These are phyloP conservation scores for Tortrix viridana DNA, from an alignment of 2,888 invertebrate genomes.

Conservation along the genomic window DNA sequence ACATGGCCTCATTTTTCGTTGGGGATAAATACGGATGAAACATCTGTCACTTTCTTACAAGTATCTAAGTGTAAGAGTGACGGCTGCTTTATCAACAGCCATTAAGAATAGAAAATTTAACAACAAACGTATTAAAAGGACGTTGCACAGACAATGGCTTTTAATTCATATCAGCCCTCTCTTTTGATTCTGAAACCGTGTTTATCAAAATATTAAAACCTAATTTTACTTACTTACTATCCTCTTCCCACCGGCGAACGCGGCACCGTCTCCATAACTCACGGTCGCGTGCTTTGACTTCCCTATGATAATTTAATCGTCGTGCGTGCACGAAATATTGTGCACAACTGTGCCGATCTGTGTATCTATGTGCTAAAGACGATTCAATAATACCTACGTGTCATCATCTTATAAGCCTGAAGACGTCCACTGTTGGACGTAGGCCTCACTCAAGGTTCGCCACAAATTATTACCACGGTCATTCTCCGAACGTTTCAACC, in stretches of 20 bases:
- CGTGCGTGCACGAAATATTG: slow-evolving; percentile 62
- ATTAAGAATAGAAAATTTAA: no score
- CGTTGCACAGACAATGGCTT: no score
- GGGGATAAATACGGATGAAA: no score
- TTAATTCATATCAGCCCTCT: no score
- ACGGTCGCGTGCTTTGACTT: slow-evolving; percentile 77
- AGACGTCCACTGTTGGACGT: neutral
- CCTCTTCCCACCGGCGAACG: slow-evolving; percentile 9
- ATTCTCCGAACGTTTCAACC: no score
- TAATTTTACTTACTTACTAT: slow-evolving; percentile 44
- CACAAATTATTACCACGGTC: neutral
- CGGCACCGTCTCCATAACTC: slow-evolving; percentile 67
- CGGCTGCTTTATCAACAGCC: no score
- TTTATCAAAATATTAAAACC: slow-evolving; percentile 4
- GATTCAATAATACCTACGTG: neutral
- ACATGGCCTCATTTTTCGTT: no score
- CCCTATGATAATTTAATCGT: slow-evolving; percentile 83
- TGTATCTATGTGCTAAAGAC: neutral
- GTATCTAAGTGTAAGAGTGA: no score
- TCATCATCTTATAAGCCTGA: neutral
- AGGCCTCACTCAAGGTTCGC: neutral
- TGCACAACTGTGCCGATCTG: neutral
- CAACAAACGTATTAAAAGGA: no score
- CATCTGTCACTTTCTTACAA: no score
- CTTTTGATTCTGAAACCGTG: neutral